Base-by-base conservation (phyloP, 1,140 invertebrate genomes). In the Drosophila truncata region DNA sequence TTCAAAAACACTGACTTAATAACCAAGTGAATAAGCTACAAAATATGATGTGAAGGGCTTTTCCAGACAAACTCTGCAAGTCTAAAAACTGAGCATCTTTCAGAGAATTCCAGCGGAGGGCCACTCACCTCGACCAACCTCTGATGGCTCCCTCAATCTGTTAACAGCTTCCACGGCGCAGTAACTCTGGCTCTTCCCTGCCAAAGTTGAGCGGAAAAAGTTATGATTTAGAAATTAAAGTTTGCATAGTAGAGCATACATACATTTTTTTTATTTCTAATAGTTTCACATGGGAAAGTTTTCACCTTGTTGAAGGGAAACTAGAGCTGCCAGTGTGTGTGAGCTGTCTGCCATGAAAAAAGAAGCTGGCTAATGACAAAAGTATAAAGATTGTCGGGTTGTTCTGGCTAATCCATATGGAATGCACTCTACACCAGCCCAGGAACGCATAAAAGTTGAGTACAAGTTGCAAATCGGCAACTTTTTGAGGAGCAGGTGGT, bases 191-290 rank as follows among this genome's bases (percentile, higher is more conserved):
- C 27, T 16, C 35, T 54, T 59, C 58, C 47, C 35, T 35, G 54
- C 64, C 23, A 80, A 85, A 78, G 44, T 86, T 25, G 74, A 58
- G 67, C 69, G 70, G 44, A 78, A 72, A 86, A 86, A 87, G 82
- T 86, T 86, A 88, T 86, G 82, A 87, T 86, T 87, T 71, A 77
- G 80, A 87, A 86, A 86, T 87, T 87, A 83, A 83, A 87, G 80
- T 87, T 83, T 79, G 81, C 65, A 75, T 58, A 61, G 62, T 58
- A 61, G 55, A 46, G 69, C 61, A 55, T 31, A 29, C 29, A 47
- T 33, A 60, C 44, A 47, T 59, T 57, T 35, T 44, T 46, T 49
- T 52, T 66, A 49, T 39, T 37, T 41, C 41, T 52, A 37, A 49
- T 74, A 57, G 35, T 61, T 73, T 61, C 50, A 58, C 52, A 79